Base-by-base conservation (phyloP, 2,797 vertebrate genomes). In the Arnoldichthys spilopterus region DNA sequence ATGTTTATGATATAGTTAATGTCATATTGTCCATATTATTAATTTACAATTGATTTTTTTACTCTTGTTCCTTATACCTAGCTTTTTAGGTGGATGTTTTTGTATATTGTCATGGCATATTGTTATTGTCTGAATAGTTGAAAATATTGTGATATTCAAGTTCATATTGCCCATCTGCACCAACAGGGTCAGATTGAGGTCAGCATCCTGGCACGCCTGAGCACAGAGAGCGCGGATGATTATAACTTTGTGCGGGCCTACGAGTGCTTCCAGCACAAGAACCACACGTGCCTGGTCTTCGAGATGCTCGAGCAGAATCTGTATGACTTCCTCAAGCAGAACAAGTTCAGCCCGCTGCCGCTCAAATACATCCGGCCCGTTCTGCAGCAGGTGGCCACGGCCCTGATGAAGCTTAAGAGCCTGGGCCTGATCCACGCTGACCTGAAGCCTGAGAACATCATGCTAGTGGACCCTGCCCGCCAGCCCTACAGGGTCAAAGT, bases 261-360 rank as follows among this genome's bases (percentile, higher is more conserved):
- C 0, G 98, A 99, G 91, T 99, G 98, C 92, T 99, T 99, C 93
- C 98, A 99, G 95, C 98, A 99, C 95, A 98, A 99, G 93, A 98
- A 96, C 91, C 98, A 99, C 92, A 99, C 97, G 15, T 99, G 98
- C 93, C 94, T 99, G 92, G 98, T 99, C 82, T 99, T 99, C 76
- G 98, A 99, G 93, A 99, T 99, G 98, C 92, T 99, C 91, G 98
- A 99, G 90, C 98, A 99, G 95, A 99, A 99, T 92, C 91, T 99
- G 88, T 99, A 99, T 86, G 98, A 99, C 94, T 99, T 98, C 90
- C 93, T 99, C 84, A 99, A 99, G 91, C 98, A 99, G 92, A 99
- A 98, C 92, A 99, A 99, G 94, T 99, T 99, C 89, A 98, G 98
- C 88, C 98, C 98, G 0, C 89, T 99, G 92, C 97, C 98, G 30